Evolutionary conservation across 2,113 vertebrate genomes (phyloP), one percentile per base, ranked within the genome.

Genomic region (Procapra przewalskii): DNA sequence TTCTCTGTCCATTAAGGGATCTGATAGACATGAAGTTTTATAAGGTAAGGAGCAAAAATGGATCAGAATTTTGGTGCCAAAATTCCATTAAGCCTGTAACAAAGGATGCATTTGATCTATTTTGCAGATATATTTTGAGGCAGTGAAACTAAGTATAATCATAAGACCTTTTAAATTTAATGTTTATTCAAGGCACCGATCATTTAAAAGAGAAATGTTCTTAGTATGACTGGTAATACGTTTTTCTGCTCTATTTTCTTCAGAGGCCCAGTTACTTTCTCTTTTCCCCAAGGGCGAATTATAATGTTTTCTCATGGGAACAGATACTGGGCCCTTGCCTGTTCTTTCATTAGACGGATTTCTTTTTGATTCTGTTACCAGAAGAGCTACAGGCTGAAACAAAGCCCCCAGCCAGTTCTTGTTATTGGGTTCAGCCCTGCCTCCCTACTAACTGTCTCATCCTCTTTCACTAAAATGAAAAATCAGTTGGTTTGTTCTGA

Each of bases 71-170:
- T 97, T 7, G 3, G 14, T 97, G 81, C 64, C 96, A 97, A 97
- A 96, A 91, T 94, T 98, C 80, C 94, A 87, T 97, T 84, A 97
- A 86, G 55, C 48, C 83, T 98, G 96, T 67, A 97, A 92, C 96
- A 96, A 97, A 98, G 94, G 92, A 87, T 87, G 40, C 40, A 94
- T 55, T 79, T 36, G 7, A 97, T 91, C n/a, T 97, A 86, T 97
- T 97, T 88, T 64, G 67, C 83, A 98, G 94, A 97, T 71, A 85
- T 48, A 92, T 91, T 77, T 95, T 94, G 7, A 96, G 57, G 97
- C 94, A 52, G 50, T 88, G 88, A 98, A 91, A 67, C 0, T 2
- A 96, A 80, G 40, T 95, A 91, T 97, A 97, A 96, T 19, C 96
- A 94, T 95, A 81, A 97, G 60, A 82, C 21, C 13, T 43, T 98